phyloP scores from a whole-genome alignment of 1,140 invertebrate genomes.

The Drosophila arizonae region DNA sequence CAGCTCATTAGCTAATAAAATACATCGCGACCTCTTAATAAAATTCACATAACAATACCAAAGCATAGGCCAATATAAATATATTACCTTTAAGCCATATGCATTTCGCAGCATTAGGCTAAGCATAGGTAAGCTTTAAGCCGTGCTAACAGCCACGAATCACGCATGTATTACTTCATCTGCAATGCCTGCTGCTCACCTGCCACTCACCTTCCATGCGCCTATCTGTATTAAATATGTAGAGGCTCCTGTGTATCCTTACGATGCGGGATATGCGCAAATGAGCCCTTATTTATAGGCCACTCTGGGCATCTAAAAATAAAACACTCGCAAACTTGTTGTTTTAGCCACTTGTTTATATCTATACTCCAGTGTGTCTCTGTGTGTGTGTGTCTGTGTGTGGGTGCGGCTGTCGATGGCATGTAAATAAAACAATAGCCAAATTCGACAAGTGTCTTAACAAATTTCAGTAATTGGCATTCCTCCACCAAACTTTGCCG shows the following conservation, averaged over 20 bases:
- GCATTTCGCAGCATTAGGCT: neutral
- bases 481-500: conserved; percentile 13
- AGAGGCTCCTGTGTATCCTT: conserved; percentile 33
- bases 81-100: too few species aligned
- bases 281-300: conserved; percentile 41
- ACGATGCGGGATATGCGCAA: conserved; percentile 29
- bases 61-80: too few species aligned
- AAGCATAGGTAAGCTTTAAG: too few species aligned
- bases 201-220: too few species aligned
- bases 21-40: too few species aligned
- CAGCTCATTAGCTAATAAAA: too few species aligned
- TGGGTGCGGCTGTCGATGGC: too few species aligned
- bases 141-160: neutral
- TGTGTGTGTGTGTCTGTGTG: neutral
- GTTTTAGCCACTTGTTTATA: conserved; percentile 5
- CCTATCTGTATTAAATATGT: conserved; percentile 49
- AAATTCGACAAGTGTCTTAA: conserved; percentile 37
- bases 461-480: conserved; percentile 58
- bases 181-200: too few species aligned
- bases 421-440: conserved; percentile 29
- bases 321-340: conserved; percentile 9
- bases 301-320: conserved; percentile 55
- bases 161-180: conserved; percentile 2
- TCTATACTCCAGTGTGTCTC: too few species aligned
- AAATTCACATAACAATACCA: too few species aligned